Evolutionary conservation across 2,888 invertebrate species (phyloP).

Genomic region (Branchellion lobata): DNA sequence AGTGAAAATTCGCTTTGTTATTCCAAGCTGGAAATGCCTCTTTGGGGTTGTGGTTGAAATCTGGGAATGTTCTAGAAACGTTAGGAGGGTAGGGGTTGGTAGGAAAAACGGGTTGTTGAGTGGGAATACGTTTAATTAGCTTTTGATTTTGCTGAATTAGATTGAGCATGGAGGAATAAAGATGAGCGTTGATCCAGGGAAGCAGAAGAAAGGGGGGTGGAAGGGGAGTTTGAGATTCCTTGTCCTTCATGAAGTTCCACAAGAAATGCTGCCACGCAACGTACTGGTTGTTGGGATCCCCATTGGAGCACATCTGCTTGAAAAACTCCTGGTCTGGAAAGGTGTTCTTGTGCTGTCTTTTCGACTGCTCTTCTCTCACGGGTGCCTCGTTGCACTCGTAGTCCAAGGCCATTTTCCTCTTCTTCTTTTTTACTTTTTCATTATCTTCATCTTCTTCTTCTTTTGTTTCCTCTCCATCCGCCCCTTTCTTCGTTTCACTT

Average conservation of each 20-base stretch:
- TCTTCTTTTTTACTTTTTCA: slow-evolving; percentile 1
- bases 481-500: not conserved
- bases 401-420: not conserved
- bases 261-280: not conserved
- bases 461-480: not conserved
- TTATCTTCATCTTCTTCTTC: not conserved
- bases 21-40: too few relatives aligned
- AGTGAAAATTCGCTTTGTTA: too few relatives aligned
- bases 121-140: too few relatives aligned
- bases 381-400: not conserved
- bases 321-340: not conserved
- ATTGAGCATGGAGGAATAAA: not conserved
- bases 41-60: too few relatives aligned
- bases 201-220: slow-evolving; percentile 2
- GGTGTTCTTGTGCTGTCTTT: too few relatives aligned
- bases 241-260: not conserved
- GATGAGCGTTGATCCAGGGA: slow-evolving; percentile 6
- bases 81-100: too few relatives aligned
- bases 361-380: too few relatives aligned
- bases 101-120: too few relatives aligned
- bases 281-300: not conserved
- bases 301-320: not conserved
- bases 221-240: not conserved
- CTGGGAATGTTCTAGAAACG: too few relatives aligned
- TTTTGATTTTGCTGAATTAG: too few relatives aligned